Evolutionary conservation across 2,797 vertebrate genomes (phyloP), one percentile per base, ranked within the genome.

Genomic region (Manis crassicaudata): DNA sequence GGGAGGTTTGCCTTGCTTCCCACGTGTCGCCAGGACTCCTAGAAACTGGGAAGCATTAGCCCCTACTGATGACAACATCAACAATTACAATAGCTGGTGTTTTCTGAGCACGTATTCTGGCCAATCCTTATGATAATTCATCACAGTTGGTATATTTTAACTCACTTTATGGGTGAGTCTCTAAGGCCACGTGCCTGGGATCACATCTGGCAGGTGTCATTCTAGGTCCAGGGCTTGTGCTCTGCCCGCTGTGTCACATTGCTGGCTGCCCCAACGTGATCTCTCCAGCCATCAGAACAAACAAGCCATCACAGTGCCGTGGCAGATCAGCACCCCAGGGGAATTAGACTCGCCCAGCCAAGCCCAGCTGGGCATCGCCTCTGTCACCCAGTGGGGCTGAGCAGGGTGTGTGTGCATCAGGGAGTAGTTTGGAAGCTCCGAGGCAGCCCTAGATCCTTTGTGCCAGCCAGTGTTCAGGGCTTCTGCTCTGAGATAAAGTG

Each of bases 341-440:
- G 40, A 46, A 58, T 35, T 7, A 46, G 70, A 17, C 11, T 4
- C 1, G 0, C 20, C 54, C 46, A 16, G 63, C 54, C 60, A 72
- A n/a, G 6, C 77, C 60, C 65, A 54, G 35, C 92, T 5, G 56
- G 82, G 12, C 29, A 0, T 27, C 70, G 14, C 25, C 29, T 37
- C 50, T 29, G 11, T 25, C 65, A 7, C 37, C 16, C 6, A 35
- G n/a, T 7, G 54, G n/a, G 56, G 27, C 58, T 23, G 52, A 40
- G 62, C 40, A 58, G 82, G 35, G 27, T 18, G 20, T 23, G 21
- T 0, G 0, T 14, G 20, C 4, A 0, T n/a, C 35, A 11, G 13
- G 23, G 50, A 50, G 40, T 0, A 4, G 25, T 6, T 20, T 32
- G 37, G 67, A 35, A 72, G 56, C 54, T 35, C 58, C 75, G 13